These are phyloP conservation scores for Hybognathus amarus DNA, from an alignment of 2,797 vertebrate species.

Conservation along the genomic window DNA sequence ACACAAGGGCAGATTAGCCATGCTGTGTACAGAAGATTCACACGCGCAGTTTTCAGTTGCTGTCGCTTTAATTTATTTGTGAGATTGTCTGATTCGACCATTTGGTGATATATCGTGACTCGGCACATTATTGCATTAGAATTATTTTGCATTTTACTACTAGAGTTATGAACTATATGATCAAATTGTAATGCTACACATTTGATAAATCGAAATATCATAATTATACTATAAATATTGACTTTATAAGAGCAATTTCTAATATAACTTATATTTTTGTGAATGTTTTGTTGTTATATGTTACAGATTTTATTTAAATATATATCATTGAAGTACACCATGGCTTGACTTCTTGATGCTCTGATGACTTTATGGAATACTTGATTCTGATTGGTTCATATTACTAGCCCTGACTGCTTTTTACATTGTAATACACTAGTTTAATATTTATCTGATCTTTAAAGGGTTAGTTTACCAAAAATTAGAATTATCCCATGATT, in stretches of 20 bases:
- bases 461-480: not conserved
- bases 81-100: not conserved
- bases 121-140: not conserved
- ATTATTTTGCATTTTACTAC: conserved; percentile 12
- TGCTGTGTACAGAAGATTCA: conserved; percentile 44
- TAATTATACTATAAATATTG: not conserved
- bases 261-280: conserved; percentile 53
- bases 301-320: conserved; percentile 66
- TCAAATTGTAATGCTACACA: conserved; percentile 8
- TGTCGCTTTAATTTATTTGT: conserved; percentile 61
- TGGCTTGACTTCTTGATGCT: not conserved
- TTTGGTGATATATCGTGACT: not conserved
- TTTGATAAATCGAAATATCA: conserved; percentile 1
- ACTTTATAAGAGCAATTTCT: conserved; percentile 37
- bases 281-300: conserved; percentile 12
- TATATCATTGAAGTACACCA: conserved; percentile 44
- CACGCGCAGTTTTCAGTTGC: conserved; percentile 23
- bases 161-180: conserved; percentile 28
- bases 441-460: not conserved
- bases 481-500: too few species aligned
- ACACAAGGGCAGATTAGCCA: not conserved
- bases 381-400: not conserved
- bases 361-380: not conserved
- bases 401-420: not conserved
- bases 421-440: not conserved